Base-by-base conservation (phyloP, 2,888 invertebrate genomes). In the Hirtodrosophila confusa region DNA sequence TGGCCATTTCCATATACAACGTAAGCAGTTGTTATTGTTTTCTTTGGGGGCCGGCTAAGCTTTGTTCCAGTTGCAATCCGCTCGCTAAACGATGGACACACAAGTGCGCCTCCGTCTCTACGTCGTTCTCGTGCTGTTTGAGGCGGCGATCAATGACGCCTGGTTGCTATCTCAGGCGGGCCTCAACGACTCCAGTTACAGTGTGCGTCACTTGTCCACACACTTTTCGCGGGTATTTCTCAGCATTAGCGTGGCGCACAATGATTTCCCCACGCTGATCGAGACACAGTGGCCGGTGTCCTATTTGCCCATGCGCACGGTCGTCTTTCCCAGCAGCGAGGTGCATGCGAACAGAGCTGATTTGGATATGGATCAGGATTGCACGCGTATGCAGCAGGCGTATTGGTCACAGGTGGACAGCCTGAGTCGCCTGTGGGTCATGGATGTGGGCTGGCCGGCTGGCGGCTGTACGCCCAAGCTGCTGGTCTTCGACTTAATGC, bases 371-470 rank as follows among this genome's bases (percentile, higher is more conserved):
- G 74, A 66, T 36, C 51, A 44, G 7, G 86, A 90, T 35, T 90
- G 90, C 56, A 70, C 74, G 1, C 69, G 77, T 2, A 58, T 90
- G 72, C 90, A 90, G 39, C 90, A 90, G 60, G 88, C 90, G 0
- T 78, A 80, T 24, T 88, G 90, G 86, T 88, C 90, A 3, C 89
- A 90, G 44, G 89, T 90, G 44, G 90, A 90, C 39, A 87, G 88
- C 11, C 65, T 90, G 31, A 90, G 83, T 56, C 85, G 90, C 1
- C 53, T 90, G 3, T 90, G 90, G 90, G 83, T 90, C 12, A 86
- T 90, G 86, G 90, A 90, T 68, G 61, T 84, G 2, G 90, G 90
- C 10, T 84, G 86, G 78, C 64, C 74, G 3, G 53, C 50, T 17
- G 54, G 53, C 11, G 71, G 62, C 4, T 90, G 90, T 49, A 24